These are phyloP conservation scores for Argyrosomus regius DNA, from an alignment of 2,797 vertebrate genomes.

Conservation along the genomic window DNA sequence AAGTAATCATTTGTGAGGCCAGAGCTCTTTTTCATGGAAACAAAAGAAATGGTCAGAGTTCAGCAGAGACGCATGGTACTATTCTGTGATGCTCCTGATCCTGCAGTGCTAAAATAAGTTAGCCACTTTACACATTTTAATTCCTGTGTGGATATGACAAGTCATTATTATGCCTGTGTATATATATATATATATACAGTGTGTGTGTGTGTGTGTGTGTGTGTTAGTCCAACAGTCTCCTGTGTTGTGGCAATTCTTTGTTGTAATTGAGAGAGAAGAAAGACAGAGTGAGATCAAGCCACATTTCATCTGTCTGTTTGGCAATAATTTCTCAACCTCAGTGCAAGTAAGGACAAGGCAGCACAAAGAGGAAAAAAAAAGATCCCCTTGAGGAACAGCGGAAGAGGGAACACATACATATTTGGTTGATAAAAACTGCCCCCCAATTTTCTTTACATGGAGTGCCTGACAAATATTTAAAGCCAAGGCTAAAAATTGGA, in stretches of 20 bases:
- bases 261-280: constrained; percentile 49
- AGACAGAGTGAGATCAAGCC: constrained; percentile 14
- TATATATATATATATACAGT: background rate
- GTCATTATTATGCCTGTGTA: constrained; percentile 51
- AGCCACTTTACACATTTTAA: constrained; percentile 36
- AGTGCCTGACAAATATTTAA: constrained; percentile 54
- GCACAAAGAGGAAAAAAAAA: background rate
- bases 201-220: constrained; percentile 3
- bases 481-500: constrained; percentile 40
- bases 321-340: constrained; percentile 39
- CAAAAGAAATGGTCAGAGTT: constrained; percentile 25
- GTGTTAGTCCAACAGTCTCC: constrained; percentile 38
- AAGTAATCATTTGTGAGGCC: constrained; percentile 32
- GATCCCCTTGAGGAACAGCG: background rate
- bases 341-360: constrained; percentile 43
- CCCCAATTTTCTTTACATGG: constrained; percentile 38
- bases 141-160: constrained; percentile 46
- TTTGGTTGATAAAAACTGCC: constrained; percentile 18
- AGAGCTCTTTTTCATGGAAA: constrained; percentile 19
- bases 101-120: constrained; percentile 31
- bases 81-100: constrained; percentile 7
- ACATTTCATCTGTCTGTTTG: constrained; percentile 51
- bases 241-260: constrained; percentile 53
- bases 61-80: background rate
- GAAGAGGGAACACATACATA: constrained; percentile 6